Base-by-base conservation (phyloP, 1,140 invertebrate genomes). In the Gryon sp. region DNA sequence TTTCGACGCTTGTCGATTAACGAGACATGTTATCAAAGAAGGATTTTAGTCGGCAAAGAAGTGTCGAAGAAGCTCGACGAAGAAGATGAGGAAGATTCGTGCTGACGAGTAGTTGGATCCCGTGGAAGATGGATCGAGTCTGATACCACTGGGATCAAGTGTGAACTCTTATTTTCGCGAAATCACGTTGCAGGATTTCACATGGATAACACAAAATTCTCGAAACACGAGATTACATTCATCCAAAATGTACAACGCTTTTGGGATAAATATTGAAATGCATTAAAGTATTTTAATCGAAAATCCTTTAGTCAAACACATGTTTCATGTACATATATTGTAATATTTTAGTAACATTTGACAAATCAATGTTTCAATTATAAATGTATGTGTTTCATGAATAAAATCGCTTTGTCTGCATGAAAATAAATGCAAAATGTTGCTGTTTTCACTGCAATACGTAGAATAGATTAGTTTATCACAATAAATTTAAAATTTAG, bases 141-240 rank as follows among this genome's bases (percentile, higher is more conserved):
- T 72, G 60, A 77, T 66, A 72, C 74, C 59, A 60, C 45, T 14
- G 65, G 55, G 48, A 77, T 77, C 75, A 77, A 52, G 68, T 52
- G 46, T 36, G 66, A 77, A 77, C 48, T 77, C 55, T 70, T 70
- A 77, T 77, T 77, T 72, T 70, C 55, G 48, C 18, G 34, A 55
- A 70, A 77, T 70, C 74, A 76, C 66, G 36, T 70, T 36, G 55
- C 30, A 43, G 46, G 66, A 70, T 76, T n/a, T 68, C 55, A 14
- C 32, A 19, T 20, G 66, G 60, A 48, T 72, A 62, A 72, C 55
- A 55, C 34, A 20, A 57, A 66, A 66, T 72, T 66, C 50, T 65
- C 26, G 12, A 41, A 34, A 41, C 53, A 26, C 36, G 32, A 68
- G 53, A 72, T 77, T 77, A 72, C 66, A 62, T 62, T 16, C 53